phyloP scores from a whole-genome alignment of 2,797 vertebrate species.

The Hipposideros larvatus region DNA sequence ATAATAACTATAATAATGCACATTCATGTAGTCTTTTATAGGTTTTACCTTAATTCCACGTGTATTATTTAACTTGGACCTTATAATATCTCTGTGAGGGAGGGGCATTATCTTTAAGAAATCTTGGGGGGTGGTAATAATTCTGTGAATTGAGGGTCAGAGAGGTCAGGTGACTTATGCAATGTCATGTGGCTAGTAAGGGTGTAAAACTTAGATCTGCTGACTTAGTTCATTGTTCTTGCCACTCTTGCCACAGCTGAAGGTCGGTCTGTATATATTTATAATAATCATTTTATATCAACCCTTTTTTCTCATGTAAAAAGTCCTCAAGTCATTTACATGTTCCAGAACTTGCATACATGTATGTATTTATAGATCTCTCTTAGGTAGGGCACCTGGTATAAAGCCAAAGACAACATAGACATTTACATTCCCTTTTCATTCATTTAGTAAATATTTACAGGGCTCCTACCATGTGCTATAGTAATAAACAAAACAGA shows the following conservation, averaged over 20 bases:
- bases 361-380: background rate
- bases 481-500: background rate
- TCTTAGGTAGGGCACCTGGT: background rate
- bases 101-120: conserved; percentile 8
- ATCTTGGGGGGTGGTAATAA: background rate
- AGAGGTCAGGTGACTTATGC: background rate
- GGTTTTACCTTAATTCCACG: background rate
- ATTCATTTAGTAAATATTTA: conserved; percentile 17
- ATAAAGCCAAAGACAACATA: background rate
- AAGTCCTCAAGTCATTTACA: conserved; percentile 32
- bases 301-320: background rate
- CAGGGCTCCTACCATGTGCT: background rate
- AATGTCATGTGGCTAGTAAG: background rate
- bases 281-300: background rate
- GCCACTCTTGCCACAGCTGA: background rate
- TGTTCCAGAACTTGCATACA: background rate
- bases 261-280: background rate
- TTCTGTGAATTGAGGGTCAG: background rate
- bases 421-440: background rate
- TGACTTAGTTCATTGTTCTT: conserved; percentile 32
- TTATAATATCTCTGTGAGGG: conserved; percentile 24
- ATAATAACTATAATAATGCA: background rate
- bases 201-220: conserved; percentile 9
- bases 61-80: conserved; percentile 3
- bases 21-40: conserved; percentile 3